phyloP scores from a whole-genome alignment of 1,140 invertebrate genomes.

The Littorina saxatilis region DNA sequence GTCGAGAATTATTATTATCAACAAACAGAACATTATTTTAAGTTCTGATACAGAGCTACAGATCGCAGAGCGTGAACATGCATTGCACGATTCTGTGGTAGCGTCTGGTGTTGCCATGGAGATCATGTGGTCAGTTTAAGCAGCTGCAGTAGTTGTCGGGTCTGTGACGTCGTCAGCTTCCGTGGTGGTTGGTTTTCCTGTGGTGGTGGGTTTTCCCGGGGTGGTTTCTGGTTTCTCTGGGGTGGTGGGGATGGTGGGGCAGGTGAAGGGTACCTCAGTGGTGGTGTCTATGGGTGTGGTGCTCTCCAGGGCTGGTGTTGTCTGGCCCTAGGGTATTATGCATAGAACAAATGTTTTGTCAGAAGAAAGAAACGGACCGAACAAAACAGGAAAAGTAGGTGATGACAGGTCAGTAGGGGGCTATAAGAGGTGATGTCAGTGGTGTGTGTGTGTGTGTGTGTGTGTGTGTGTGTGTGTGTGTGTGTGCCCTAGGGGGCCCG shows the following conservation, averaged over 20 bases:
- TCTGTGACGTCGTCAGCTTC: too few species aligned
- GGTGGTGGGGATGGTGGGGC: neutral
- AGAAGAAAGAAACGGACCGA: neutral
- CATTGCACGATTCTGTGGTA: neutral
- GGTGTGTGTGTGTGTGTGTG: neutral
- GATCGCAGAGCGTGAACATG: neutral
- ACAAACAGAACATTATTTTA: too few species aligned
- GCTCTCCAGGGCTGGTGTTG: conserved; percentile 60
- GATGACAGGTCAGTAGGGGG: too few species aligned
- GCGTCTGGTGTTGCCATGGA: too few species aligned
- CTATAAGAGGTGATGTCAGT: neutral
- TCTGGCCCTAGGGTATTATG: conserved; percentile 50
- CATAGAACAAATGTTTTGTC: neutral
- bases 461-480: neutral
- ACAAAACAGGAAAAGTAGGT: neutral
- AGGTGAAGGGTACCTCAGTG: neutral
- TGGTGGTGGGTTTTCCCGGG: neutral
- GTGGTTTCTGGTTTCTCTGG: too few species aligned
- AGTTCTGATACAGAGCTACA: neutral
- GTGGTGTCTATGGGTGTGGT: neutral
- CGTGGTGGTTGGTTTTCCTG: neutral
- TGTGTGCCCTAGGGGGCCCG: neutral
- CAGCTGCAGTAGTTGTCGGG: neutral
- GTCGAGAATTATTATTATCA: too few species aligned
- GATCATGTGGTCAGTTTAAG: too few species aligned